These are phyloP conservation scores for Myiothlypis chrysogaster DNA, from an alignment of 2,797 vertebrate genomes.

Conservation along the genomic window DNA sequence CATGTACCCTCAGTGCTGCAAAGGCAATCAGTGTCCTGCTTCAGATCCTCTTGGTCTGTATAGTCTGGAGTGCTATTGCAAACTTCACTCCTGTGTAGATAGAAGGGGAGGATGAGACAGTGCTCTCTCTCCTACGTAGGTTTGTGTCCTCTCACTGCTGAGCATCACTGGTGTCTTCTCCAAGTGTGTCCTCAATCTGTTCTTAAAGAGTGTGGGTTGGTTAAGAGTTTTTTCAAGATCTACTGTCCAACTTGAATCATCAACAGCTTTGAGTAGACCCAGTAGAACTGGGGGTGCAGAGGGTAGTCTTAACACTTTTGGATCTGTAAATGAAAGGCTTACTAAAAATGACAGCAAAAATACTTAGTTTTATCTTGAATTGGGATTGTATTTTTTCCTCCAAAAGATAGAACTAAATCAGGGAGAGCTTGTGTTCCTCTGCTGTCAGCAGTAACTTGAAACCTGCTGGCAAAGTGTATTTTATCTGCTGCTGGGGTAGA, in stretches of 20 bases:
- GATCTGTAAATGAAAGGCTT: not conserved
- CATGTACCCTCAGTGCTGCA: not conserved
- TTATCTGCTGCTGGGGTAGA: not conserved
- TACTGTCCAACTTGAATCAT: not conserved
- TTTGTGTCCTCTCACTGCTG: not conserved
- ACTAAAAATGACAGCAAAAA: not conserved
- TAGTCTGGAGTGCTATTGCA: not conserved
- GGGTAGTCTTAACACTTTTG: not conserved
- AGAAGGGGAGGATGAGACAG: not conserved
- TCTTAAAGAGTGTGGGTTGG: not conserved
- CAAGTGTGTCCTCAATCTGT: not conserved
- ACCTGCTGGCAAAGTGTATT: slow-evolving; percentile 3
- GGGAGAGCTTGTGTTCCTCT: not conserved
- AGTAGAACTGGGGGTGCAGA: not conserved
- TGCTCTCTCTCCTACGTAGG: not conserved
- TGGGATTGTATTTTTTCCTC: not conserved
- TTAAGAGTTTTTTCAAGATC: not conserved
- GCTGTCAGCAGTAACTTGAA: slow-evolving; percentile 10
- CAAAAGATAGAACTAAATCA: not conserved
- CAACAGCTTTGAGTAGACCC: not conserved
- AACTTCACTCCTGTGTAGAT: not conserved
- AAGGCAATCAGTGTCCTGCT: not conserved
- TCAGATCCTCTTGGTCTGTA: not conserved
- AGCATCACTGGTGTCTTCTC: not conserved
- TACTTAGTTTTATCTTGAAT: not conserved